phyloP scores from a whole-genome alignment of 2,888 invertebrate genomes.

The Netelia virgata region DNA sequence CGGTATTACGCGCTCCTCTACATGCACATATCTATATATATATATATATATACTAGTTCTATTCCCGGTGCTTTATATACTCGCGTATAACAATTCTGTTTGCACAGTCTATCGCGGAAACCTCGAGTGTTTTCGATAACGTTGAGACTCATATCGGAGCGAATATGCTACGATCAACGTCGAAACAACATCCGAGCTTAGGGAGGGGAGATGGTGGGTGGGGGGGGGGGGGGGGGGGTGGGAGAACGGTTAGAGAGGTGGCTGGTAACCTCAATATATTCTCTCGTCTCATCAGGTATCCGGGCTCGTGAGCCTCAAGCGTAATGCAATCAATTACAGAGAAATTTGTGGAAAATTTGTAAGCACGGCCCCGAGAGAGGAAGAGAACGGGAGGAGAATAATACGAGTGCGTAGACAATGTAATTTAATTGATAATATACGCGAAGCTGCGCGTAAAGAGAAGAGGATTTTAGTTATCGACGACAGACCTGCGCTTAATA shows the following conservation, averaged over 20 bases:
- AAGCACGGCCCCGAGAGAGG: neutral
- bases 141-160: slow-evolving; percentile 56
- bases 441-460: neutral
- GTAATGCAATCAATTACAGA: slow-evolving; percentile 56
- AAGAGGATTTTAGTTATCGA: neutral
- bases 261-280: slow-evolving; percentile 45
- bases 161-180: slow-evolving; percentile 31
- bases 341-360: slow-evolving; percentile 47
- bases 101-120: slow-evolving; percentile 56
- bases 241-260: neutral
- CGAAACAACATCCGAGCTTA: slow-evolving; percentile 14
- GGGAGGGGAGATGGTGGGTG: too few species aligned
- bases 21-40: slow-evolving; percentile 1
- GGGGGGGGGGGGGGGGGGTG: too few species aligned
- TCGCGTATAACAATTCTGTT: slow-evolving; percentile 24
- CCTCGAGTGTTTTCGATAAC: slow-evolving; percentile 63
- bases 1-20: slow-evolving; percentile 60
- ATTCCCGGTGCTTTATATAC: neutral
- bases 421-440: slow-evolving; percentile 42
- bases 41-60: slow-evolving; percentile 23
- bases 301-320: slow-evolving; percentile 33
- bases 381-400: neutral
- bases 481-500: slow-evolving; percentile 20
- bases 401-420: neutral
- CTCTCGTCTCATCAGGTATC: slow-evolving; percentile 43